Percentiles rank a stretch among this genome's conserved stretches.
These are phyloP conservation scores for Chionomys nivalis DNA, from an alignment of 2,113 vertebrate species.

Conservation along the genomic window DNA sequence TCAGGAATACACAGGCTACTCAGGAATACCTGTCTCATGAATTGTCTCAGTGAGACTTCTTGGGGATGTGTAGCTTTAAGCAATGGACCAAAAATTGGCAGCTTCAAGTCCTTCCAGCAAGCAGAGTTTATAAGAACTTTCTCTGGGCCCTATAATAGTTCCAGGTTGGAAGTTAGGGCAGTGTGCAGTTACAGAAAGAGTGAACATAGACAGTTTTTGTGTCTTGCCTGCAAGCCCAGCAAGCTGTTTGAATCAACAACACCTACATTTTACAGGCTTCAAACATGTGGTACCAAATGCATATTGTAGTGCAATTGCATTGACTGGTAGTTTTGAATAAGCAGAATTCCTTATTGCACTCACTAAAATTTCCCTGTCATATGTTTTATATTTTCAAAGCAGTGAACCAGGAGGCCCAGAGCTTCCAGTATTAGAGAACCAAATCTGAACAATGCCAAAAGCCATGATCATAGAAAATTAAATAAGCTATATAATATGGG, in stretches of 20 bases:
- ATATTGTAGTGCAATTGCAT: conserved; percentile 45
- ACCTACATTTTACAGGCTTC: conserved; percentile 67
- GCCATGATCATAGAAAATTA: conserved; percentile 69
- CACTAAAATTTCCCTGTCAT: conserved; percentile 66
- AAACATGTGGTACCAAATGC: conserved; percentile 9
- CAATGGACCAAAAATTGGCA: neutral
- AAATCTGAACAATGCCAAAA: conserved; percentile 69
- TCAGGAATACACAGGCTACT: neutral
- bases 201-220: conserved; percentile 65
- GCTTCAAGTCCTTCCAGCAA: conserved; percentile 51
- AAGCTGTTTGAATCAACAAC: conserved; percentile 63
- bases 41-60: conserved; percentile 51
- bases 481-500: conserved; percentile 72
- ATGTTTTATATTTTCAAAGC: conserved; percentile 82
- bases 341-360: conserved; percentile 66
- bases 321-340: conserved; percentile 73
- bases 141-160: conserved; percentile 58
- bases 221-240: conserved; percentile 41
- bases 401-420: conserved; percentile 64
- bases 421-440: conserved; percentile 70
- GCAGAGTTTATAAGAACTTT: conserved; percentile 71
- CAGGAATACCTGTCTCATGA: conserved; percentile 10
- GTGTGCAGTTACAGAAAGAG: conserved; percentile 72
- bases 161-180: conserved; percentile 45
- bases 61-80: neutral